Percentiles rank a stretch among this genome's conserved stretches.
Evolutionary conservation across 2,113 vertebrate species (phyloP).

Genomic region (Phaethornis superciliosus): DNA sequence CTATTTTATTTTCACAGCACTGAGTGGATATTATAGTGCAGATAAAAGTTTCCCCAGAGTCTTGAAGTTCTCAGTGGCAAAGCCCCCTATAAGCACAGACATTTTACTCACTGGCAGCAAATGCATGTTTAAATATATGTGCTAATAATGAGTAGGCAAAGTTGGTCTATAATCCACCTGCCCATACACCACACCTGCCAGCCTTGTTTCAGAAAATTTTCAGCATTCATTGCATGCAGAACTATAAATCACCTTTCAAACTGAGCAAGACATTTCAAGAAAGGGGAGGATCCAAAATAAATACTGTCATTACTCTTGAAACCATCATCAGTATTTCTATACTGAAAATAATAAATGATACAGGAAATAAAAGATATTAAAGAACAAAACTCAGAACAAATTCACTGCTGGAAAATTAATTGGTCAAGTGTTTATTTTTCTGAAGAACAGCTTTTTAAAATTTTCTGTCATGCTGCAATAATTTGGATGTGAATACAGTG

Average conservation of each 20-base stretch:
- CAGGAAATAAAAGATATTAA: neutral
- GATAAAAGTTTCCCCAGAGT: neutral
- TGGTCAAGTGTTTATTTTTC: slow-evolving; percentile 27
- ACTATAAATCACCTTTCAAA: neutral
- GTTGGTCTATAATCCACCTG: neutral
- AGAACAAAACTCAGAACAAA: slow-evolving; percentile 30
- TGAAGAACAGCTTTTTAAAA: slow-evolving; percentile 43
- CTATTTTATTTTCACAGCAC: neutral
- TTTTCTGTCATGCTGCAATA: slow-evolving; percentile 55
- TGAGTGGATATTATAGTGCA: neutral
- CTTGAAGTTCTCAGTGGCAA: neutral
- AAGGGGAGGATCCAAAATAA: neutral
- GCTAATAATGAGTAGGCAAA: neutral
- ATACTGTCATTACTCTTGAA: neutral
- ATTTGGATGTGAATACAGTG: slow-evolving; percentile 27
- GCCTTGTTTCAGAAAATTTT: neutral
- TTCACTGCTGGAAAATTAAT: neutral
- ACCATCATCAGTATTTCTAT: neutral
- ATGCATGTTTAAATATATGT: neutral
- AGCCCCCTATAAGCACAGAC: neutral
- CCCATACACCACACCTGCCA: neutral
- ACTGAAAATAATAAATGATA: slow-evolving; percentile 8
- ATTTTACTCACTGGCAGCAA: neutral
- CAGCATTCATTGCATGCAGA: neutral
- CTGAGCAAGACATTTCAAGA: neutral